Percentiles rank a stretch among this genome's conserved stretches.
phyloP scores from a whole-genome alignment of 2,888 invertebrate species.

The Hemithea aestivaria region DNA sequence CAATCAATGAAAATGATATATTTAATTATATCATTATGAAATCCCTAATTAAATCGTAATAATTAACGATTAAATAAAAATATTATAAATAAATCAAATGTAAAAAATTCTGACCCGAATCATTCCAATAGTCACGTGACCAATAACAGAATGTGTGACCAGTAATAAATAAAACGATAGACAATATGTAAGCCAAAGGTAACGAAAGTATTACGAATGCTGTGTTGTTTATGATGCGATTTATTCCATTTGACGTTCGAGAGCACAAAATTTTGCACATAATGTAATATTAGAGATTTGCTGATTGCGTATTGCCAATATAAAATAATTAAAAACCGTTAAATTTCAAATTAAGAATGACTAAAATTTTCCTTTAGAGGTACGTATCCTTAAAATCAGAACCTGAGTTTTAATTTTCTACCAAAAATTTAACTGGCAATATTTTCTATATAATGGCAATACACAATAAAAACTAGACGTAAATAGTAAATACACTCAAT shows the following conservation, averaged over 20 bases:
- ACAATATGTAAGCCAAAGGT: constrained; percentile 56
- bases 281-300: constrained; percentile 13
- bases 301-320: constrained; percentile 14
- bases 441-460: background rate
- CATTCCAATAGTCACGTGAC: constrained; percentile 10
- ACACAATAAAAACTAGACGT: constrained; percentile 25
- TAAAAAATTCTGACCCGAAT: too few relatives aligned
- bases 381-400: too few relatives aligned
- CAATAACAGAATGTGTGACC: constrained; percentile 7
- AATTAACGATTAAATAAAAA: too few relatives aligned
- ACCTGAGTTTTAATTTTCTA: too few relatives aligned
- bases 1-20: too few relatives aligned
- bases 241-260: constrained; percentile 35
- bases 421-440: too few relatives aligned
- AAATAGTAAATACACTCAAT: constrained; percentile 62
- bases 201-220: constrained; percentile 61
- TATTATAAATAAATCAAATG: too few relatives aligned
- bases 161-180: constrained; percentile 22
- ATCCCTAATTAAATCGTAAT: too few relatives aligned
- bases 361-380: too few relatives aligned
- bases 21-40: too few relatives aligned
- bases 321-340: background rate
- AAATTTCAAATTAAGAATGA: constrained; percentile 5
- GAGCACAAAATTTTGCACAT: constrained; percentile 29
- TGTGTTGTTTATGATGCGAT: constrained; percentile 36